phyloP scores from a whole-genome alignment of 2,888 invertebrate species.

The Trissolcus brochymenae region DNA sequence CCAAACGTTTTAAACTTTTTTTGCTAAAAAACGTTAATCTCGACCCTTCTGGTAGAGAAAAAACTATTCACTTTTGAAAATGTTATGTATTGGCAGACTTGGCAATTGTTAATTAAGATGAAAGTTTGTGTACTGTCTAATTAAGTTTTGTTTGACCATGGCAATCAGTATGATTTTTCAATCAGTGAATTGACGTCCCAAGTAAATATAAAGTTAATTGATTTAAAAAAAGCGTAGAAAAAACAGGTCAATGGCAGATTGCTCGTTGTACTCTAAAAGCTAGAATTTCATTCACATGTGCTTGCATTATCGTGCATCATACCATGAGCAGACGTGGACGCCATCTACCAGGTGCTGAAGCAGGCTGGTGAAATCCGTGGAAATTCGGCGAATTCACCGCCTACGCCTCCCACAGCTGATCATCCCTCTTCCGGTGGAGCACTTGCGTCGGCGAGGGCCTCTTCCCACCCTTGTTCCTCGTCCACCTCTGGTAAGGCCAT shows the following conservation, averaged over 20 bases:
- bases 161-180: no score
- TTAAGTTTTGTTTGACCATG: no score
- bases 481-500: constrained; percentile 75
- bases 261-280: constrained; percentile 44
- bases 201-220: no score
- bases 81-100: no score
- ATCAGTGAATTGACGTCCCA: no score
- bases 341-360: constrained; percentile 96
- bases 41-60: no score
- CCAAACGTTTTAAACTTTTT: no score
- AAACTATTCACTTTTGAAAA: no score
- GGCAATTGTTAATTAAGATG: no score
- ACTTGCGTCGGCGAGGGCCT: constrained; percentile 73
- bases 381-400: constrained; percentile 75
- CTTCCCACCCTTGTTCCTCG: constrained; percentile 76
- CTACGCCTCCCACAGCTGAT: constrained; percentile 75
- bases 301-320: constrained; percentile 61
- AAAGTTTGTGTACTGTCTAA: no score
- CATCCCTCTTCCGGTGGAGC: constrained; percentile 71
- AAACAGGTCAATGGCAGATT: constrained; percentile 9
- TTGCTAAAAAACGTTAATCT: no score
- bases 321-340: constrained; percentile 84
- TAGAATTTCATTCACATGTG: constrained; percentile 43
- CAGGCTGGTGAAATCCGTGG: constrained; percentile 90
- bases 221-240: no score